Evolutionary conservation across 2,113 vertebrate genomes (phyloP).

Genomic region (Noctilio leporinus): DNA sequence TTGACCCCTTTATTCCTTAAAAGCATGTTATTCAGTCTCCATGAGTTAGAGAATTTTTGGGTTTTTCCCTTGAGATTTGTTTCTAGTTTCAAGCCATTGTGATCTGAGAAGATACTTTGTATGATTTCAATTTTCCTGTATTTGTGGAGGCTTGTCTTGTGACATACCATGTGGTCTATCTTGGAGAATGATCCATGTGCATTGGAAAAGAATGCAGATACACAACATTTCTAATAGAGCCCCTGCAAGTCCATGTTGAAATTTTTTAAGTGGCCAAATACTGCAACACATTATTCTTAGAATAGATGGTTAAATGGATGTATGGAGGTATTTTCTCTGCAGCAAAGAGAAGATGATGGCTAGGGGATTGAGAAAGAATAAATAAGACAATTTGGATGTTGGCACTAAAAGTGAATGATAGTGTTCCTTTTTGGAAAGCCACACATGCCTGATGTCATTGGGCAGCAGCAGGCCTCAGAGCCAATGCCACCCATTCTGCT

Average conservation of each 20-base stretch:
- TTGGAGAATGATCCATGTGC: no score
- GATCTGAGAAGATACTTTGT: no score
- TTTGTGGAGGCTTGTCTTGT: no score
- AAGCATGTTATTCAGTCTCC: no score
- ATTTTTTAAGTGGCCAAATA: not conserved
- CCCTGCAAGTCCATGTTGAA: not conserved
- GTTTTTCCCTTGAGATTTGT: no score
- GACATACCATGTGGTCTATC: no score
- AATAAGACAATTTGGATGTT: not conserved
- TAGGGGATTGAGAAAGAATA: not conserved
- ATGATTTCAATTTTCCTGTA: no score
- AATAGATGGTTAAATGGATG: not conserved
- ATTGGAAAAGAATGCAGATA: no score
- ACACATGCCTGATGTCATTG: not conserved
- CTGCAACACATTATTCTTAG: not conserved
- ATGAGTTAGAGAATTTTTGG: no score
- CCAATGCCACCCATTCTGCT: not conserved
- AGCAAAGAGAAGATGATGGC: not conserved
- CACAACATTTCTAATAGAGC: not conserved
- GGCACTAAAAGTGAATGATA: not conserved
- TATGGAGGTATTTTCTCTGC: not conserved
- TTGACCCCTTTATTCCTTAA: no score
- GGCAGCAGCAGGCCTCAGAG: not conserved
- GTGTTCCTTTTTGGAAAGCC: conserved; percentile 23
- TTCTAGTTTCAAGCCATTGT: no score